phyloP scores from a whole-genome alignment of 37 sponge, comb jelly and placozoan species.

The Halichondria panicea region DNA sequence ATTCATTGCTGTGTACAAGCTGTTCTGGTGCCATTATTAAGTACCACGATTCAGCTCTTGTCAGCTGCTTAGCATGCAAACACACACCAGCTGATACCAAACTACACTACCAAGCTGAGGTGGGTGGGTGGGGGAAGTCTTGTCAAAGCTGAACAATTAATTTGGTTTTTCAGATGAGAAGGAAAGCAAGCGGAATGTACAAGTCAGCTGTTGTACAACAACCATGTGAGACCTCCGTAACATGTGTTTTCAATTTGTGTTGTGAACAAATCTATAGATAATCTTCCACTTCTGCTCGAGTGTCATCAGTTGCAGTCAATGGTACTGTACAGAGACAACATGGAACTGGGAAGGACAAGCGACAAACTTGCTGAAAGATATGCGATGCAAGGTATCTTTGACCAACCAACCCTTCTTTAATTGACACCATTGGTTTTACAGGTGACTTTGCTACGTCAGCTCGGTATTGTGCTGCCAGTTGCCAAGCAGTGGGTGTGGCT shows the following conservation, averaged over 20 bases:
- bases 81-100: no score
- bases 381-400: slow-evolving; percentile 34
- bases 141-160: not conserved
- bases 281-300: slow-evolving; percentile 24
- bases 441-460: slow-evolving; percentile 35
- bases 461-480: slow-evolving; percentile 30
- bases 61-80: no score
- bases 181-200: not conserved
- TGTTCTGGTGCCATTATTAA: slow-evolving; percentile 13
- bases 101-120: no score
- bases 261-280: not conserved
- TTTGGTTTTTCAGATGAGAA: not conserved
- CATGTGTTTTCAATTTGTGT: not conserved
- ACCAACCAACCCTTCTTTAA: not conserved
- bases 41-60: no score
- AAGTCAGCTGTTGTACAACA: not conserved
- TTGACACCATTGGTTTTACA: not conserved
- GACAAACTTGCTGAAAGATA: slow-evolving; percentile 43
- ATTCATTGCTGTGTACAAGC: slow-evolving; percentile 8
- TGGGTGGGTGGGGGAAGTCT: no score
- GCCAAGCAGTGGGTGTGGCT: slow-evolving; percentile 36
- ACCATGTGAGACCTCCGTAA: no score
- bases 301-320: slow-evolving; percentile 29
- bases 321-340: slow-evolving; percentile 49
- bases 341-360: slow-evolving; percentile 34